Evolutionary conservation across 2,797 vertebrate genomes (phyloP), one percentile per base, ranked within the genome.

Genomic region (Novumbra hubbsi): DNA sequence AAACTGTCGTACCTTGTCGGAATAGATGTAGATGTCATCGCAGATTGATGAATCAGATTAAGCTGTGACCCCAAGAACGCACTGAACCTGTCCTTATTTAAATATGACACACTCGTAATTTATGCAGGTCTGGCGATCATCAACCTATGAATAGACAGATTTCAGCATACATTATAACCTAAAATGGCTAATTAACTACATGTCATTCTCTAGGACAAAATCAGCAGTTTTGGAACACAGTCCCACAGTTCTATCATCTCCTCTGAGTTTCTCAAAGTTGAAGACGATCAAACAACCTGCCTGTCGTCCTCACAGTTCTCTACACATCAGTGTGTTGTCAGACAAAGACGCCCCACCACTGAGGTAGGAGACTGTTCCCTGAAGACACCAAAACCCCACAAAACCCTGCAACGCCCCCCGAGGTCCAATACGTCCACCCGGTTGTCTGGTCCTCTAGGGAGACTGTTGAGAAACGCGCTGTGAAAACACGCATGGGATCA

Each of bases 401-500:
- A 12, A 63, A 63, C 14, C 27, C 21, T 27, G 14, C 24, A 21
- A 11, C n/a, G n/a, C 34, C 34, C 8, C 34, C 34, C 34, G 8
- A 38, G 24, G 24, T 16, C 24, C 6, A 30, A 9, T 5, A 28
- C 0, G 5, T 5, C 1, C 0, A 5, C 30, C 60, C 14, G 24
- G 1, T 32, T 32, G n/a, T 30, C 41, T 12, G 17, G 30, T 30
- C 32, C 69, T 71, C 32, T 24, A 2, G 24, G 32, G 38, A 45
- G 49, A 50, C 24, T 8, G 12, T 1, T 11, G 3, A 65, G 27
- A 68, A 50, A 49, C 9, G 71, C 34, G 34, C 2, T 3, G 17
- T 19, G 14, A 69, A 60, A 15, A 69, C 14, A 45, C 45, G 12
- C 27, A 77, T 41, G 14, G 74, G 64, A 30, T 32, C 62, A 64